phyloP scores from a whole-genome alignment of 2,888 invertebrate genomes.

The Dolichomitus sp. region DNA sequence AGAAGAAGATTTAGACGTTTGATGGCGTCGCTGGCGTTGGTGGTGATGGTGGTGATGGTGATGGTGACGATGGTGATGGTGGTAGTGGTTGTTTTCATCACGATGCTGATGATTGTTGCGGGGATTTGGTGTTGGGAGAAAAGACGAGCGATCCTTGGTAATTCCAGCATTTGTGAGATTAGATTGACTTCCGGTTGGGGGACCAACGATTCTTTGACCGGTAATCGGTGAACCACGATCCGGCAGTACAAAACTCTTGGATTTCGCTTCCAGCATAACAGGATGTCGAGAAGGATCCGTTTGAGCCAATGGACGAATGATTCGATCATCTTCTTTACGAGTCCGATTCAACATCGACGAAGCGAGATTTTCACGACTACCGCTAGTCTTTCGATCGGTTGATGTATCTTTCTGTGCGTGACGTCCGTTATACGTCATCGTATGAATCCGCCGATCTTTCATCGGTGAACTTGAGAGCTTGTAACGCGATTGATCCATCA shows the following conservation, averaged over 20 bases:
- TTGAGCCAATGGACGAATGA: slow-evolving; percentile 77
- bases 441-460: slow-evolving; percentile 46
- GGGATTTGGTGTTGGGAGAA: slow-evolving; percentile 69
- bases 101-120: slow-evolving; percentile 70
- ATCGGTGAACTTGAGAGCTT: slow-evolving; percentile 61
- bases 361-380: slow-evolving; percentile 43
- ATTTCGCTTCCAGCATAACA: slow-evolving; percentile 79
- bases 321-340: slow-evolving; percentile 67
- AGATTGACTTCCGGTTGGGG: slow-evolving; percentile 72
- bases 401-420: slow-evolving; percentile 51
- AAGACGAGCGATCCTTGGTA: slow-evolving; percentile 69
- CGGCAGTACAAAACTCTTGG: slow-evolving; percentile 81
- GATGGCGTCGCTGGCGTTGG: slow-evolving; percentile 73
- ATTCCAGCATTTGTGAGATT: slow-evolving; percentile 60
- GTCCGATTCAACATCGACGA: slow-evolving; percentile 13
- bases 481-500: slow-evolving; percentile 56
- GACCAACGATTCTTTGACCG: slow-evolving; percentile 21
- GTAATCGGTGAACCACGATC: slow-evolving; percentile 66
- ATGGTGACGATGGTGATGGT: slow-evolving; percentile 57
- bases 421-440: slow-evolving; percentile 66
- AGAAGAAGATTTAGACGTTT: slow-evolving; percentile 60
- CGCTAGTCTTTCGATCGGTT: not conserved
- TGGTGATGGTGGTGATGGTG: slow-evolving; percentile 68
- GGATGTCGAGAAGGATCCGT: slow-evolving; percentile 73
- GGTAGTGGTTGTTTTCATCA: slow-evolving; percentile 58